Evolutionary conservation across 2,113 vertebrate species (phyloP).

Genomic region (Acanthisitta chloris): DNA sequence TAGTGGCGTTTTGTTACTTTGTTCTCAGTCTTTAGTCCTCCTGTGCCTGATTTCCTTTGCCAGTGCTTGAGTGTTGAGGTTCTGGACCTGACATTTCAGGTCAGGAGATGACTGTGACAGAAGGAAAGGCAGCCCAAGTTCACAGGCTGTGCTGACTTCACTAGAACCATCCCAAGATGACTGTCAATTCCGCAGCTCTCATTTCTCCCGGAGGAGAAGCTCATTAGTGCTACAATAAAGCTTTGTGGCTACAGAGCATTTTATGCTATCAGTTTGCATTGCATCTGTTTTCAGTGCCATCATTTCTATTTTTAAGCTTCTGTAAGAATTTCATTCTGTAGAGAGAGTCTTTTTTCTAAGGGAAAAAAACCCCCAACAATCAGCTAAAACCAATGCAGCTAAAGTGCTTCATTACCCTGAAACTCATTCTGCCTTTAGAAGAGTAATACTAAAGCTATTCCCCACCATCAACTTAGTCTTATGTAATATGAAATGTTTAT

Average conservation of each 20-base stretch:
- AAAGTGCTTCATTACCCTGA: neutral
- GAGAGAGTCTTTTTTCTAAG: neutral
- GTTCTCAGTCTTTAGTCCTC: neutral
- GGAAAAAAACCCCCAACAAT: rapidly evolving
- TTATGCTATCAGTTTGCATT: neutral
- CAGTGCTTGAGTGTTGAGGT: rapidly evolving
- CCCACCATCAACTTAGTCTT: neutral
- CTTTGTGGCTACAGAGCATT: neutral
- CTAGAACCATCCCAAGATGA: neutral
- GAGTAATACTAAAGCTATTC: neutral
- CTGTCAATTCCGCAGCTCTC: neutral
- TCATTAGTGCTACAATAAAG: neutral
- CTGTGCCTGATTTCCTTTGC: rapidly evolving
- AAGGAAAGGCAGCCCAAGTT: neutral
- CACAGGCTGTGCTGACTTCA: neutral
- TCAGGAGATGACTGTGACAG: neutral
- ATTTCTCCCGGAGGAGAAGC: neutral
- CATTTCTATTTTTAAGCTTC: neutral
- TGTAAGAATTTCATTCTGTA: neutral
- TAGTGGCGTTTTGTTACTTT: neutral
- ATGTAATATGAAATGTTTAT: neutral
- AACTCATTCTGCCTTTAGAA: neutral
- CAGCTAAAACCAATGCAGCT: neutral
- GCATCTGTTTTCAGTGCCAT: neutral
- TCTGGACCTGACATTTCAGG: neutral